A percentile compares a stretch with the other conserved stretches of the same genome.
Evolutionary conservation across 2,797 vertebrate genomes (phyloP).

Genomic region (Zalophus californianus): DNA sequence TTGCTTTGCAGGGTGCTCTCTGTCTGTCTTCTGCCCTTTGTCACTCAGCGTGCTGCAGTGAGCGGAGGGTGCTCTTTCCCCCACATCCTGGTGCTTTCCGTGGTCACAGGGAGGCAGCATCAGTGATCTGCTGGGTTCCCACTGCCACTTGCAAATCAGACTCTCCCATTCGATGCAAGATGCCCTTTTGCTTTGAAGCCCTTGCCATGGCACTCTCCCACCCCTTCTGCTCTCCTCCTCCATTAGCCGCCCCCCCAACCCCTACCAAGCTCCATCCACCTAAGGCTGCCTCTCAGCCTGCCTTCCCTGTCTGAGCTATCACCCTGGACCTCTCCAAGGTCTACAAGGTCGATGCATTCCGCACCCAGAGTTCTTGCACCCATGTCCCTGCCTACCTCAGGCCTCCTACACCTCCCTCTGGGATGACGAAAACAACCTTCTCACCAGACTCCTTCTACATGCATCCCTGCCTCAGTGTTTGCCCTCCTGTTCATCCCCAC

Average conservation of each 20-base stretch:
- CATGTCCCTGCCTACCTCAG: not conserved
- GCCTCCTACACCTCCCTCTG: not conserved
- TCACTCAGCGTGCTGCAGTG: too few relatives aligned
- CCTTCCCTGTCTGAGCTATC: not conserved
- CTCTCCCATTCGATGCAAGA: not conserved
- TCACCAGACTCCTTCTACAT: not conserved
- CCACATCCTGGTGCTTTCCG: not conserved
- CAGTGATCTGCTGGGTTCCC: not conserved
- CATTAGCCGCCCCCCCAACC: not conserved
- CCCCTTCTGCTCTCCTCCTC: not conserved
- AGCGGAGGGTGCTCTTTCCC: not conserved
- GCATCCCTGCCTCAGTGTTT: not conserved
- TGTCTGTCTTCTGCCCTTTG: not conserved
- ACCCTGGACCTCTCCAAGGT: not conserved
- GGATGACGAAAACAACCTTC: not conserved
- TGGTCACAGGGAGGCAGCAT: not conserved
- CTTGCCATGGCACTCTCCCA: not conserved
- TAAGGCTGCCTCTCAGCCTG: not conserved
- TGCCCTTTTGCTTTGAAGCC: not conserved
- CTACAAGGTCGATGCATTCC: not conserved
- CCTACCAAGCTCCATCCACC: not conserved
- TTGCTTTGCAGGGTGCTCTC: not conserved
- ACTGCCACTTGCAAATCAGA: not conserved
- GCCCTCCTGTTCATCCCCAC: not conserved
- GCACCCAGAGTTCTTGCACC: not conserved